A percentile compares a stretch with the other conserved stretches of the same genome.
Evolutionary conservation across 2,888 invertebrate genomes (phyloP).

Genomic region (Catonia carolina): DNA sequence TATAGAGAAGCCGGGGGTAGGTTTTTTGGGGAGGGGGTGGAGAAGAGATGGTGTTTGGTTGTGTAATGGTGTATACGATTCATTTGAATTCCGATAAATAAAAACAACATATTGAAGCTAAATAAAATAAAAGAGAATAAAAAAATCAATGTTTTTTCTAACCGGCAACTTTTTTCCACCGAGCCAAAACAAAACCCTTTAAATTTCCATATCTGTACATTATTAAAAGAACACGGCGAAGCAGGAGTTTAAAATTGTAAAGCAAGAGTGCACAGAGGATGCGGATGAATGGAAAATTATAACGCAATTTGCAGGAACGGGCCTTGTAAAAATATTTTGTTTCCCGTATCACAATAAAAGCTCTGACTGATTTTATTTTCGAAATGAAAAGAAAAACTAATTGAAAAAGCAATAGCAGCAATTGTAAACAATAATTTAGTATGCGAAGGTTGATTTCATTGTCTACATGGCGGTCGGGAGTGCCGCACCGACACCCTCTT

Average conservation of each 20-base stretch:
- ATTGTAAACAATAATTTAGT: conserved; percentile 32
- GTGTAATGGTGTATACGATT: too few species aligned
- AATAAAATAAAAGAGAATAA: too few species aligned
- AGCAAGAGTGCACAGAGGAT: conserved; percentile 16
- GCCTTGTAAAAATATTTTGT: conserved; percentile 11
- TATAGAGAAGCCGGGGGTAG: too few species aligned
- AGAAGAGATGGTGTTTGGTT: too few species aligned
- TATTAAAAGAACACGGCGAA: conserved; percentile 4
- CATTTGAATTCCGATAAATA: too few species aligned
- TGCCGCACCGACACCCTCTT: too few species aligned
- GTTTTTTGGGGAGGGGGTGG: too few species aligned
- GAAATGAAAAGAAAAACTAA: conserved; percentile 31
- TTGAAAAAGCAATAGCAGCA: conserved; percentile 29
- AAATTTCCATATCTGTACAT: conserved; percentile 13
- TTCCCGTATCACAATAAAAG: conserved; percentile 9
- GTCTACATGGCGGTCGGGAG: conserved; percentile 25
- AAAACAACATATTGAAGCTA: too few species aligned
- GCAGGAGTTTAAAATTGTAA: conserved; percentile 3
- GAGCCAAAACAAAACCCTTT: not conserved
- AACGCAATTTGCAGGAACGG: conserved; percentile 17
- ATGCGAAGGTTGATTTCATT: conserved; percentile 33
- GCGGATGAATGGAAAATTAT: conserved; percentile 19
- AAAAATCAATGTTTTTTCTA: too few species aligned
- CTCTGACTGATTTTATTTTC: not conserved
- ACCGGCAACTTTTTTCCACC: too few species aligned